These are phyloP conservation scores for Dissostichus mawsoni DNA, from an alignment of 2,113 vertebrate species.

Conservation along the genomic window DNA sequence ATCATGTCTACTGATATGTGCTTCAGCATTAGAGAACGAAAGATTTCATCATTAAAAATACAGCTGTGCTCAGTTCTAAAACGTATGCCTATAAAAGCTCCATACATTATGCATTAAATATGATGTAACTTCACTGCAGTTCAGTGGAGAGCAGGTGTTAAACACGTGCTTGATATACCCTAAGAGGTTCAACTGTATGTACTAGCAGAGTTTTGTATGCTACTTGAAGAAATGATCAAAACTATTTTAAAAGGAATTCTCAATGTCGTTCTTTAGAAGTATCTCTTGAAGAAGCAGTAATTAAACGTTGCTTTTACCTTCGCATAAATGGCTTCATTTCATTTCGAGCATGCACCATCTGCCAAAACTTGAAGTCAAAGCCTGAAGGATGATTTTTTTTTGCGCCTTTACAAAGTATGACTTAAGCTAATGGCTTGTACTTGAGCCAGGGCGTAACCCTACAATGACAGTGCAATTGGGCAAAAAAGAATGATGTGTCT, in stretches of 20 bases:
- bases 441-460: not conserved
- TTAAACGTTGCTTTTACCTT: conserved; percentile 6
- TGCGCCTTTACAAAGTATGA: conserved; percentile 7
- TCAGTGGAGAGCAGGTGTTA: conserved; percentile 26
- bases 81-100: conserved; percentile 32
- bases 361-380: not conserved
- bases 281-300: not conserved
- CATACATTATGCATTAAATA: conserved; percentile 44
- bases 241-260: conserved; percentile 8
- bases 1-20: not conserved
- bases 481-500: conserved; percentile 2
- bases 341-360: conserved; percentile 16
- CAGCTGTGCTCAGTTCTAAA: conserved; percentile 46
- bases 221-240: not conserved
- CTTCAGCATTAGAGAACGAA: not conserved
- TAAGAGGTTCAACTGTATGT: conserved; percentile 3
- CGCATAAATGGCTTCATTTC: conserved; percentile 15
- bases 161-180: conserved; percentile 25
- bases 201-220: not conserved
- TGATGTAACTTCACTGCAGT: conserved; percentile 21
- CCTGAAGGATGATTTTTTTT: conserved; percentile 5
- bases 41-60: conserved; percentile 45
- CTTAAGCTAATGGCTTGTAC: conserved; percentile 2
- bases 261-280: not conserved
- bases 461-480: conserved; percentile 4